These are phyloP conservation scores for Acrossocheilus wenchowensis DNA, from an alignment of 2,797 vertebrate genomes.

Conservation along the genomic window DNA sequence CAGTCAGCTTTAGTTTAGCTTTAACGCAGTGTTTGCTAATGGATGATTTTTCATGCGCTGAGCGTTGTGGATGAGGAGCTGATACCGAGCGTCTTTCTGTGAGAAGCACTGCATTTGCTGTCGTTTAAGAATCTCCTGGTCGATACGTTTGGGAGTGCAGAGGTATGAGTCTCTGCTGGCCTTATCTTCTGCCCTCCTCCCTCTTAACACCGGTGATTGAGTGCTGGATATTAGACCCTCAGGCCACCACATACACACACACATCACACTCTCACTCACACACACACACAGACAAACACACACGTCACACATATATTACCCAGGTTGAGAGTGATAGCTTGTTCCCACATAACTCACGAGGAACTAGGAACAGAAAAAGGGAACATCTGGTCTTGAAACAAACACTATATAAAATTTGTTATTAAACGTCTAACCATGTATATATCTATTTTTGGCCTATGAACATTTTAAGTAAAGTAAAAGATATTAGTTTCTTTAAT, in stretches of 20 bases:
- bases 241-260: conserved; percentile 67
- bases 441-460: too few relatives aligned
- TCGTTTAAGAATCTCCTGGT: conserved; percentile 53
- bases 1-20: conserved; percentile 39
- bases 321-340: conserved; percentile 27
- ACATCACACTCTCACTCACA: conserved; percentile 26
- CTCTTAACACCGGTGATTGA: conserved; percentile 70
- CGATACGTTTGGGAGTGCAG: conserved; percentile 45
- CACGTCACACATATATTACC: conserved; percentile 61
- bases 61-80: conserved; percentile 45
- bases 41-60: conserved; percentile 51
- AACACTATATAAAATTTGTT: background rate
- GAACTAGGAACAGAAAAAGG: background rate
- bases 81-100: conserved; percentile 45
- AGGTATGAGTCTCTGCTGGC: conserved; percentile 57
- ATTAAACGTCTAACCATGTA: background rate
- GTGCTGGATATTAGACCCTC: conserved; percentile 66
- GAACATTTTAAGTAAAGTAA: background rate
- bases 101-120: conserved; percentile 68
- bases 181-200: conserved; percentile 66
- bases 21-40: conserved; percentile 51
- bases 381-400: background rate
- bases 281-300: conserved; percentile 34
- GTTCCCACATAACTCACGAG: conserved; percentile 64
- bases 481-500: background rate